Conservation (phyloP, 2,113 vertebrate genomes). For the Caranx ignobilis region DNA sequence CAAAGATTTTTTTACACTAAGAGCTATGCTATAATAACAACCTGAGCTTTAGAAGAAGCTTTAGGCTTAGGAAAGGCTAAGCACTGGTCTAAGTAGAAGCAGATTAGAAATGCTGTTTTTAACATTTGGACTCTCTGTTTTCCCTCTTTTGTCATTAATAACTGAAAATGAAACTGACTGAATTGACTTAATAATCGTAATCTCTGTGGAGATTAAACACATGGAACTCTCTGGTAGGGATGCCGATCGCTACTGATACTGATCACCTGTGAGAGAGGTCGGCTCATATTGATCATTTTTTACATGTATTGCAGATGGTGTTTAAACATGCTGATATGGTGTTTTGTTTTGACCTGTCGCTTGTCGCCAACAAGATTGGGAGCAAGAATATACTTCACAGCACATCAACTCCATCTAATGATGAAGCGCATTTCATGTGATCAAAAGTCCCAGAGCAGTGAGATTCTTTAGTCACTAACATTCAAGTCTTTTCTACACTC, state of each 20-base stretch:
- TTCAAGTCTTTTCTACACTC: neutral
- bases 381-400: too few relatives aligned
- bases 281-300: too few relatives aligned
- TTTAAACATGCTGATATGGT: too few relatives aligned
- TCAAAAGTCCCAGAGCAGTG: neutral
- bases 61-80: constrained; percentile 34
- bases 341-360: too few relatives aligned
- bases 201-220: neutral
- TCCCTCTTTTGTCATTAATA: neutral
- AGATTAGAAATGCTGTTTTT: constrained; percentile 18
- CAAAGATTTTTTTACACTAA: constrained; percentile 14
- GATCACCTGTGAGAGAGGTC: too few relatives aligned
- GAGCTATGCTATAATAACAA: constrained; percentile 21
- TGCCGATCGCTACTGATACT: too few relatives aligned
- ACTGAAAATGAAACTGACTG: neutral
- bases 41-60: constrained; percentile 16
- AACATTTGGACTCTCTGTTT: neutral
- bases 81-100: constrained; percentile 10
- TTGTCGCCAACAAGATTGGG: too few relatives aligned
- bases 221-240: too few relatives aligned
- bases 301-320: too few relatives aligned
- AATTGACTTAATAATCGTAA: neutral
- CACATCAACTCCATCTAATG: neutral
- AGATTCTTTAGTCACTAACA: neutral
- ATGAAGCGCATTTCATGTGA: neutral